Evolutionary conservation across 2,113 vertebrate genomes (phyloP).

Genomic region (Colius striatus): DNA sequence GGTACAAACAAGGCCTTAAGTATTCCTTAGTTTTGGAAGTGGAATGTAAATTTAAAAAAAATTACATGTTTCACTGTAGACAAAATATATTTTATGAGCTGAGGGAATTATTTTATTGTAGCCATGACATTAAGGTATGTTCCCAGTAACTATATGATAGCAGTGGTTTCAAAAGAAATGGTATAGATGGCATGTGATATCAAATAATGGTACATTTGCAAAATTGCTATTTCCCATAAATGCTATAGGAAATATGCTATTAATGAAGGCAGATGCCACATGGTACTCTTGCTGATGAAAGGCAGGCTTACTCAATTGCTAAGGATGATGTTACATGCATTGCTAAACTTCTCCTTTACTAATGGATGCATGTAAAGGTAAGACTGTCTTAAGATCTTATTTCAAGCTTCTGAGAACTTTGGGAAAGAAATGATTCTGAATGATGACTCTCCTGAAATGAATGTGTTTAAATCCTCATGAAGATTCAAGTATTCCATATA

Average conservation of each 20-base stretch:
- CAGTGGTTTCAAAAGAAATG: background rate
- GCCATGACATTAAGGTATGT: background rate
- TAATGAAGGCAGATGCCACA: background rate
- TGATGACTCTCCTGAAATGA: background rate
- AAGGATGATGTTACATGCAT: accelerated
- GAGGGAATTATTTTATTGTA: background rate
- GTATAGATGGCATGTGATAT: background rate
- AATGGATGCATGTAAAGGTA: background rate
- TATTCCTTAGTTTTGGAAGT: background rate
- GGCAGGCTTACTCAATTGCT: background rate
- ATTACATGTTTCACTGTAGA: background rate
- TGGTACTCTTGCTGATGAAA: background rate
- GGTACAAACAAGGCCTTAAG: background rate
- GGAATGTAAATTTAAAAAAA: background rate
- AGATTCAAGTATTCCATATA: background rate
- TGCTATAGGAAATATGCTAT: background rate
- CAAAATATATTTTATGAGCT: background rate
- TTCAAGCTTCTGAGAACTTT: background rate
- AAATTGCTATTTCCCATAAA: background rate
- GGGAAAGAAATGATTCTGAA: background rate
- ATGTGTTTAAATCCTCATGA: background rate
- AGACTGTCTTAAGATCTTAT: background rate
- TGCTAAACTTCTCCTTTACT: background rate
- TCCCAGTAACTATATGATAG: background rate
- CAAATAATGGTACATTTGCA: background rate